Evolutionary conservation across 2,113 vertebrate genomes (phyloP).

Genomic region (Toxostoma redivivum): DNA sequence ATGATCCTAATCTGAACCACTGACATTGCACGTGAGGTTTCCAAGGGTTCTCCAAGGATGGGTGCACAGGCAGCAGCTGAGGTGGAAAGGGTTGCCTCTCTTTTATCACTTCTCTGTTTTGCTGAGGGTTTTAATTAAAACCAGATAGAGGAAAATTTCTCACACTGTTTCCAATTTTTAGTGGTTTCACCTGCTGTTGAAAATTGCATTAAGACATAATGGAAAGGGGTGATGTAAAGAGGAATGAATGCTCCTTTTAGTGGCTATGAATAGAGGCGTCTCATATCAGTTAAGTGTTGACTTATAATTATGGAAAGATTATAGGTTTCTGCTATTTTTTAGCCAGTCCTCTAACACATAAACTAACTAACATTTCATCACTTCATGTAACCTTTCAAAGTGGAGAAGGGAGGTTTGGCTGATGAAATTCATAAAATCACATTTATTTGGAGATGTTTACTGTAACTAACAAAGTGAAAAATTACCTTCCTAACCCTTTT

Average conservation of each 20-base stretch:
- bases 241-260: constrained; percentile 48
- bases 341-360: not conserved
- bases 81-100: not conserved
- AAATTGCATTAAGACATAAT: not conserved
- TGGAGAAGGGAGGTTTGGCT: not conserved
- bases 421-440: not conserved
- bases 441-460: not conserved
- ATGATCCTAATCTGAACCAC: not conserved
- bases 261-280: constrained; percentile 18
- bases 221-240: constrained; percentile 6
- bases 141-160: constrained; percentile 1
- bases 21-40: accelerated
- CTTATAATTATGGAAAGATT: not conserved
- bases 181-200: constrained; percentile 32
- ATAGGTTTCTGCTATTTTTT: not conserved
- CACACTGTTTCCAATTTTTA: not conserved
- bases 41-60: accelerated
- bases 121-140: constrained; percentile 25
- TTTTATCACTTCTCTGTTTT: not conserved
- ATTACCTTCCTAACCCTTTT: not conserved
- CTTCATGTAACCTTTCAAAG: not conserved
- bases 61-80: not conserved
- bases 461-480: not conserved
- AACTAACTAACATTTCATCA: constrained; percentile 5
- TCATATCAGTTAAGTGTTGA: constrained; percentile 22